These are phyloP conservation scores for Psococerastis gibbosa DNA, from an alignment of 2,888 invertebrate species.

Conservation along the genomic window DNA sequence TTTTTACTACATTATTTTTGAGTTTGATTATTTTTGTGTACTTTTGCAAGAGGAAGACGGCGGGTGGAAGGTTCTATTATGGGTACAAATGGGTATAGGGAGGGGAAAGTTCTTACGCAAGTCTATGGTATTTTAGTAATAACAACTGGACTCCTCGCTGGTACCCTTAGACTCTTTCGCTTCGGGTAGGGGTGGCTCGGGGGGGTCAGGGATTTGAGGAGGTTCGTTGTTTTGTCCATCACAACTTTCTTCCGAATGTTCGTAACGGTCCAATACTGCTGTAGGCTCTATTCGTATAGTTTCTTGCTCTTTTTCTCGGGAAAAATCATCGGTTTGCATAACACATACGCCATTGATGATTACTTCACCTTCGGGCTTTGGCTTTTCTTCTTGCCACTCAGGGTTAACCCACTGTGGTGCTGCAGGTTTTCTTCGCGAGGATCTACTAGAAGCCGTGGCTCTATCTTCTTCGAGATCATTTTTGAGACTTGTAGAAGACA, in stretches of 20 bases:
- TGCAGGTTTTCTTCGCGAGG: conserved; percentile 75
- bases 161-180: conserved; percentile 4
- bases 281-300: conserved; percentile 61
- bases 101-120: neutral
- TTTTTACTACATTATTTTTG: neutral
- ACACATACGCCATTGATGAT: conserved; percentile 90
- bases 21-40: neutral
- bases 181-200: neutral
- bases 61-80: neutral
- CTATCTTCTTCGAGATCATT: conserved; percentile 21
- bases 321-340: conserved; percentile 65
- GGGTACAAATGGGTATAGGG: neutral
- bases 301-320: conserved; percentile 35
- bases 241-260: conserved; percentile 17
- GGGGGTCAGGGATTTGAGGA: neutral
- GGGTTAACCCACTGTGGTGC: conserved; percentile 97
- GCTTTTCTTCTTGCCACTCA: conserved; percentile 58
- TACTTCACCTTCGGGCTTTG: conserved; percentile 42
- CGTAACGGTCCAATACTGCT: conserved; percentile 43
- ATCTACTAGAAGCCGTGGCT: conserved; percentile 24
- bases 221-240: conserved; percentile 7
- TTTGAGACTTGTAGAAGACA: conserved; percentile 25
- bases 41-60: neutral
- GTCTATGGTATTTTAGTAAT: conserved; percentile 1
- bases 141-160: conserved; percentile 2